Conservation (phyloP, 2,113 vertebrate genomes). For the Prietella phreatophila region DNA sequence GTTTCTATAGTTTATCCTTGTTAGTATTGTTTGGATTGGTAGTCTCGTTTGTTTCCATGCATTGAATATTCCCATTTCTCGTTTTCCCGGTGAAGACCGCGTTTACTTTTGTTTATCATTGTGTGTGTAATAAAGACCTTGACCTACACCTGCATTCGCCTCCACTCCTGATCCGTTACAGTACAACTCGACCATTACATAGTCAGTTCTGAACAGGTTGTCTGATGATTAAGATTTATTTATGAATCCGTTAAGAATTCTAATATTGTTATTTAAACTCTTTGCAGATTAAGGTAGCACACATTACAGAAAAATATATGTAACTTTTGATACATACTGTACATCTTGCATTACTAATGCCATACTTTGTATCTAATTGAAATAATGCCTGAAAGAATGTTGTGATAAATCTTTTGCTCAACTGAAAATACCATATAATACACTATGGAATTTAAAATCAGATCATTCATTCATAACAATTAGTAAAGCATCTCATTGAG, state of each 20-base stretch:
- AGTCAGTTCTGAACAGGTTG: neutral
- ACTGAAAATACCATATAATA: neutral
- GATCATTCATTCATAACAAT: too few relatives aligned
- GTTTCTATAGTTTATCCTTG: too few relatives aligned
- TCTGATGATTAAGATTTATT: neutral
- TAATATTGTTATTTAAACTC: neutral
- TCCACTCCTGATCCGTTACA: too few relatives aligned
- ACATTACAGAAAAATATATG: neutral
- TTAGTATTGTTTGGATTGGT: too few relatives aligned
- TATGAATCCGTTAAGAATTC: neutral
- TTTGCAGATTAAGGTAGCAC: neutral
- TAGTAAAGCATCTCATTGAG: too few relatives aligned
- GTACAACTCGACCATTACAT: neutral
- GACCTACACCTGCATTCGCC: too few relatives aligned
- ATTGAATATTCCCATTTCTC: too few relatives aligned
- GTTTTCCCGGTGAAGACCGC: too few relatives aligned
- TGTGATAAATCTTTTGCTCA: neutral
- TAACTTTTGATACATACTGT: neutral
- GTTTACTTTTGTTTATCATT: too few relatives aligned
- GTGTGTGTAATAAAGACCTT: too few relatives aligned
- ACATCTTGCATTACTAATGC: neutral
- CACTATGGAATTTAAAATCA: too few relatives aligned
- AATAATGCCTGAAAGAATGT: neutral
- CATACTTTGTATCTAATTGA: neutral
- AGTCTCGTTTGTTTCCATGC: too few relatives aligned